Evolutionary conservation across 2,797 vertebrate species (phyloP), one percentile per base, ranked within the genome.

Genomic region (Platalea minor): DNA sequence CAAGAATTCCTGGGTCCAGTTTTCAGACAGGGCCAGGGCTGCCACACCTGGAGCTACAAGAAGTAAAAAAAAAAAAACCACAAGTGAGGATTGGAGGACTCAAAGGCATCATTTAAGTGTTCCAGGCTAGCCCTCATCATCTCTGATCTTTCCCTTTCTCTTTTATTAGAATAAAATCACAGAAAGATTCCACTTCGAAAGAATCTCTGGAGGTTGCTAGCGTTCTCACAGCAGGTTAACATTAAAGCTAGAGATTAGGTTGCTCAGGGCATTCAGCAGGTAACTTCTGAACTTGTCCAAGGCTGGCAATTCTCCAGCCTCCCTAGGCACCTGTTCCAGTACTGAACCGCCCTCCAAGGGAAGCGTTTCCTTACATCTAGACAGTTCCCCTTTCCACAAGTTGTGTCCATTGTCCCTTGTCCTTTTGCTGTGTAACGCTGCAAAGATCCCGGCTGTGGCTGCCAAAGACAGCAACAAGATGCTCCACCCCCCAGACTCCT

Each of bases 1-100:
- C 93, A 99, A 94, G 94, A 99, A 99, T 94, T 99, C 99, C 11
- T 99, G 98, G 0, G 99, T 97, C 99, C 99, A 99, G 95, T 99
- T 99, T 84, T 99, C 99, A 46, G 99, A 99, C 70, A 99, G 97
- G 3, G 99, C 99, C 97, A 99, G 95, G 15, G 99, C 99, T 29
- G 99, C 99, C 77, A 99, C 99, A 80, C 99, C 99, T 74, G 99
- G 99, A 96, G 99, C 99, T 99, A 68, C 75, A 41, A 48, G 39
- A 81, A 29, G 9, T 3, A 25, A 23, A 61, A 67, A 77, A 67
- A 2, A 25, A 23, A 61, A 67, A 77, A 67, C 2, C 7, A 60
- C 9, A 86, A 82, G 28, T 60, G 25, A 96, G 51, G 23, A 50
- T 0, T 39, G n/a, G 37, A 91, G 45, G 25, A 76, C 59, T 39